Evolutionary conservation across 2,113 vertebrate genomes (phyloP), one percentile per base, ranked within the genome.

Genomic region (Pelmatolapia mariae): DNA sequence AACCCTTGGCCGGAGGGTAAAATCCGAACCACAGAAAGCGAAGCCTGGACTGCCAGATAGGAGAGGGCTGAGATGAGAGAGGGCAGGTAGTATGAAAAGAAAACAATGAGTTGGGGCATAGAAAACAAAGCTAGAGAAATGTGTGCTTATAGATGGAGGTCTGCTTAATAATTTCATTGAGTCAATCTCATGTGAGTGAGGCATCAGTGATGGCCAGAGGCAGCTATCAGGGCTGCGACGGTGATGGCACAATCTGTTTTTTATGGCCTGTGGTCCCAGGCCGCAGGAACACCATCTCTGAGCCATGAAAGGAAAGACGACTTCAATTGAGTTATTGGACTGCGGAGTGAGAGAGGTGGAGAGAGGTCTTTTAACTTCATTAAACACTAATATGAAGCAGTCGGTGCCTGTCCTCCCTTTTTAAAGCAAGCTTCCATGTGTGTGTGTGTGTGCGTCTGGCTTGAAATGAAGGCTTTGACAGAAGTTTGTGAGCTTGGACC

Each of bases 321-420:
- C 94, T 95, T 96, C 94, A 95, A 92, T 92, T 94, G 94, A 94
- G 89, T 94, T 95, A 90, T 90, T 95, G 91, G 81, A 81, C 90
- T 81, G 88, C 8, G 11, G 89, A 85, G 80, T 57, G 54, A 84
- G 82, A 76, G 80, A 85, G 86, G 84, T 83, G 86, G 81, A 53
- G 86, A 88, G 82, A 91, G 81, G 8, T 54, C 79, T 88, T 95
- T 94, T 96, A 97, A 97, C 95, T 95, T 94, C 91, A 96, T 97
- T 96, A 96, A 94, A 95, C 76, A 83, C 95, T 97, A 97, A 97
- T 96, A 93, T 68, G 91, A 96, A 97, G 96, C 96, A 97, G 96
- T 95, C 95, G 84, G 85, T 40, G 84, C 90, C 79, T 80, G 87
- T 81, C 50, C 84, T 13, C 84, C 90, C 90, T 89, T 93, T 94